Conservation (phyloP, 2,113 vertebrate species). For the Cisticola juncidis region DNA sequence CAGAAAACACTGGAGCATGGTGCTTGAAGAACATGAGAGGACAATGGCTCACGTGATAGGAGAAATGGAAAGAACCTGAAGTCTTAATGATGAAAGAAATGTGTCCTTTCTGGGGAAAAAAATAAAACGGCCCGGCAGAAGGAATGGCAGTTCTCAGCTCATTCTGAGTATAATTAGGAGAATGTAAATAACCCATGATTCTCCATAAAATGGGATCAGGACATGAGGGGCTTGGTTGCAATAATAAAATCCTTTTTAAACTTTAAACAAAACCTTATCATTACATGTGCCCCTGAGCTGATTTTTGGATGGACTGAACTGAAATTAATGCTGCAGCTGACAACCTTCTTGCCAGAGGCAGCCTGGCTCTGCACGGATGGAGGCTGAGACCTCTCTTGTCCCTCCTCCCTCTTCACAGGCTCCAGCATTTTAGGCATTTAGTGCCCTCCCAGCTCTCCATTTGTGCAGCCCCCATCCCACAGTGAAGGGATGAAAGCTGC, state of each 20-base stretch:
- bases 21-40: neutral
- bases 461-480: neutral
- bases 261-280: neutral
- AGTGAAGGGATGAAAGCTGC: neutral
- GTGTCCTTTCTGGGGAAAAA: neutral
- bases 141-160: neutral
- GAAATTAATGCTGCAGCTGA: neutral
- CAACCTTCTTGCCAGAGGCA: neutral
- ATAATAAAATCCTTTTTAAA: neutral
- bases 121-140: neutral
- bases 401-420: neutral
- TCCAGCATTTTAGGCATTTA: neutral
- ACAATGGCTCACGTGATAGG: neutral
- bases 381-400: accelerated
- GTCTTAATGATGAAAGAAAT: neutral
- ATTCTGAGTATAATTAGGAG: neutral
- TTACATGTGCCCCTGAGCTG: neutral
- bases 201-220: neutral
- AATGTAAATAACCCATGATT: neutral
- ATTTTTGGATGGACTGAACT: neutral
- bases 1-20: neutral
- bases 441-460: neutral
- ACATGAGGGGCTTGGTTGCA: neutral
- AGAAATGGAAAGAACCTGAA: neutral
- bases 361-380: neutral